A percentile compares a stretch with the other conserved stretches of the same genome.
Conservation (phyloP, 2,797 vertebrate species). For the Acipenser transmontanus region DNA sequence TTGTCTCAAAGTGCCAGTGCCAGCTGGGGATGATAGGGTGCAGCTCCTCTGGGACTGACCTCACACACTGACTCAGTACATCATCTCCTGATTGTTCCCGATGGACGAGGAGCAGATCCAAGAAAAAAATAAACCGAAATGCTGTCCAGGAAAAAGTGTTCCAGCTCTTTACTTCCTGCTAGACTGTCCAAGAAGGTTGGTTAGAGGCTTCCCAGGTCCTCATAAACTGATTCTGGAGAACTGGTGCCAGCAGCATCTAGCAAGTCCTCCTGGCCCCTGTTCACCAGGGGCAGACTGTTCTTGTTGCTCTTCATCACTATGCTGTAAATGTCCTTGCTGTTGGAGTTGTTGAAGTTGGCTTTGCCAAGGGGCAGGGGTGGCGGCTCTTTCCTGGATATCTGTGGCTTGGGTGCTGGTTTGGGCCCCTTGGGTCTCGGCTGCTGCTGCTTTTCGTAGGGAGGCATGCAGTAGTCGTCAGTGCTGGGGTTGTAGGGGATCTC, state of each 20-base stretch:
- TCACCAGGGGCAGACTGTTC: not conserved
- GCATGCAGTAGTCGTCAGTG: slow-evolving; percentile 52
- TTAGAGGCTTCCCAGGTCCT: slow-evolving; percentile 37
- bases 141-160: too few relatives aligned
- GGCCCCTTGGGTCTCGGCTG: slow-evolving; percentile 46
- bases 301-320: slow-evolving; percentile 59
- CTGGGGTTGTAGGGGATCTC: slow-evolving; percentile 62
- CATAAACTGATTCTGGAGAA: slow-evolving; percentile 26
- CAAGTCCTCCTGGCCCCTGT: slow-evolving; percentile 20
- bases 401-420: slow-evolving; percentile 77
- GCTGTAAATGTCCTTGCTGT: slow-evolving; percentile 71
- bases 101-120: too few relatives aligned
- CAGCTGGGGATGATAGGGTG: too few relatives aligned
- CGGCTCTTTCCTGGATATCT: slow-evolving; percentile 41
- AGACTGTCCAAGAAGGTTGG: too few relatives aligned
- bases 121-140: too few relatives aligned
- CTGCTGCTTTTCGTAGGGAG: slow-evolving; percentile 35
- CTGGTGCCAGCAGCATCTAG: slow-evolving; percentile 9
- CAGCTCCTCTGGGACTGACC: too few relatives aligned
- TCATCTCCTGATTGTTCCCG: too few relatives aligned
- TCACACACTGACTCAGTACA: too few relatives aligned
- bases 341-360: slow-evolving; percentile 60
- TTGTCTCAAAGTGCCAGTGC: too few relatives aligned
- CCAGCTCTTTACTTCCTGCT: too few relatives aligned
- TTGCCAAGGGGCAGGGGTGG: slow-evolving; percentile 40